Percentiles rank a stretch among this genome's conserved stretches.
Conservation (phyloP, 2,888 invertebrate genomes). For the Apantesis nais region DNA sequence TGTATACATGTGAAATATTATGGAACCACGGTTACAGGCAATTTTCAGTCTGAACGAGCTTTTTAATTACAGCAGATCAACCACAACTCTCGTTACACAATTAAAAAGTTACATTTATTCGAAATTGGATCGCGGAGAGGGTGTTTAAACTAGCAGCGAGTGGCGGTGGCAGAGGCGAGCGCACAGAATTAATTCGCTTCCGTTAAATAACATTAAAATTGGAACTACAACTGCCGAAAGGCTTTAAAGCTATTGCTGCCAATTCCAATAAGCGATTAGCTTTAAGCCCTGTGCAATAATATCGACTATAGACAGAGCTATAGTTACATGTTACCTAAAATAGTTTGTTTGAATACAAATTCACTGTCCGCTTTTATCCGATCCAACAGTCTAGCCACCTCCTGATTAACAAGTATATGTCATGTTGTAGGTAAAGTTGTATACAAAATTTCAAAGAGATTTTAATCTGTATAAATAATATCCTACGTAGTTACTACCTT, state of each 20-base stretch:
- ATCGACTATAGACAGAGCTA: slow-evolving; percentile 44
- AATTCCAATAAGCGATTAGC: slow-evolving; percentile 72
- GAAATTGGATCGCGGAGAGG: slow-evolving; percentile 55
- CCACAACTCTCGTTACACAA: slow-evolving; percentile 58
- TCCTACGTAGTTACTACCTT: neutral
- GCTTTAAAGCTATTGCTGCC: slow-evolving; percentile 65
- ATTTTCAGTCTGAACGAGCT: slow-evolving; percentile 50
- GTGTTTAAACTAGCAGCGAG: slow-evolving; percentile 58
- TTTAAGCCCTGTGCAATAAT: slow-evolving; percentile 48
- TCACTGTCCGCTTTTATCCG: slow-evolving; percentile 65
- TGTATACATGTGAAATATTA: slow-evolving; percentile 41
- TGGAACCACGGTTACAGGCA: slow-evolving; percentile 46
- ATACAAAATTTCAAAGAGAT: slow-evolving; percentile 51
- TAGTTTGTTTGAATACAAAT: slow-evolving; percentile 68
- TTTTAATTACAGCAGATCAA: slow-evolving; percentile 66
- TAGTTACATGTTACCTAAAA: slow-evolving; percentile 59
- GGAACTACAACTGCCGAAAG: slow-evolving; percentile 57
- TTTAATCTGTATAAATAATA: neutral
- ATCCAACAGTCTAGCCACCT: slow-evolving; percentile 65
- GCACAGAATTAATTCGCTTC: slow-evolving; percentile 64
- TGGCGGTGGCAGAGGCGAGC: slow-evolving; percentile 29
- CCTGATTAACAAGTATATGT: slow-evolving; percentile 37
- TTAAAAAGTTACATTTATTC: slow-evolving; percentile 67
- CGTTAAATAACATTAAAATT: slow-evolving; percentile 71
- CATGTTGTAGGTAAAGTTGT: slow-evolving; percentile 33